A percentile compares a stretch with the other conserved stretches of the same genome.
Conservation (phyloP, 2,888 invertebrate genomes). For the Malthinus flaveolus region DNA sequence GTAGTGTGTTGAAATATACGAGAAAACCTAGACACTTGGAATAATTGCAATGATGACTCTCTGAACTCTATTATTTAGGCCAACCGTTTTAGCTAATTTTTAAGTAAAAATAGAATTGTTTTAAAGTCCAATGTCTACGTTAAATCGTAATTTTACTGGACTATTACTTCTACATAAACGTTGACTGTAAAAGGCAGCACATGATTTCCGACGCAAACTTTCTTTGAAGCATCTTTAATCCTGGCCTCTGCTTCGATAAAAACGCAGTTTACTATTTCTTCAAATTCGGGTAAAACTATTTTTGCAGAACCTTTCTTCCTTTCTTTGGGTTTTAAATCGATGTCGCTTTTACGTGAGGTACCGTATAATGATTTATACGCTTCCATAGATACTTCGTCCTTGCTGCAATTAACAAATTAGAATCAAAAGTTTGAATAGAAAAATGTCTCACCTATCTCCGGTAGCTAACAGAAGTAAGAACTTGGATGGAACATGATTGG, state of each 20-base stretch:
- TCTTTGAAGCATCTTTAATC: slow-evolving; percentile 62
- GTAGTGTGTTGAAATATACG: too few species aligned
- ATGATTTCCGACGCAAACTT: slow-evolving; percentile 67
- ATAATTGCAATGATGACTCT: too few species aligned
- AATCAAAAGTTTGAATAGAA: background rate
- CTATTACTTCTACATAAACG: slow-evolving; percentile 77
- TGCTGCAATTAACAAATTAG: slow-evolving; percentile 54
- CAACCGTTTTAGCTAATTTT: too few species aligned
- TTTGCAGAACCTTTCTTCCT: slow-evolving; percentile 39
- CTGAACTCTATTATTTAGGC: too few species aligned
- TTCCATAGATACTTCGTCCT: slow-evolving; percentile 75
- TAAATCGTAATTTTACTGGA: too few species aligned
- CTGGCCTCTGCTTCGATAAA: slow-evolving; percentile 68
- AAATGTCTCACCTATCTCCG: slow-evolving; percentile 70
- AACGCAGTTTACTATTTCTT: slow-evolving; percentile 71
- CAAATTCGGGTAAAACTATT: slow-evolving; percentile 71
- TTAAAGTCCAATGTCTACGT: too few species aligned
- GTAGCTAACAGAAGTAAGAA: slow-evolving; percentile 81
- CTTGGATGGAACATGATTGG: slow-evolving; percentile 79
- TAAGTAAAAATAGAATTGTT: too few species aligned
- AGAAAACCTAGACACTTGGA: too few species aligned
- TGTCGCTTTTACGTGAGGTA: slow-evolving; percentile 61
- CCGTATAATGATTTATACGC: slow-evolving; percentile 77
- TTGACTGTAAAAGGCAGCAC: slow-evolving; percentile 71
- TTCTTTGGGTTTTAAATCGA: slow-evolving; percentile 49